Base-by-base conservation (phyloP, 2,888 invertebrate species). In the Sabatieria punctata region DNA sequence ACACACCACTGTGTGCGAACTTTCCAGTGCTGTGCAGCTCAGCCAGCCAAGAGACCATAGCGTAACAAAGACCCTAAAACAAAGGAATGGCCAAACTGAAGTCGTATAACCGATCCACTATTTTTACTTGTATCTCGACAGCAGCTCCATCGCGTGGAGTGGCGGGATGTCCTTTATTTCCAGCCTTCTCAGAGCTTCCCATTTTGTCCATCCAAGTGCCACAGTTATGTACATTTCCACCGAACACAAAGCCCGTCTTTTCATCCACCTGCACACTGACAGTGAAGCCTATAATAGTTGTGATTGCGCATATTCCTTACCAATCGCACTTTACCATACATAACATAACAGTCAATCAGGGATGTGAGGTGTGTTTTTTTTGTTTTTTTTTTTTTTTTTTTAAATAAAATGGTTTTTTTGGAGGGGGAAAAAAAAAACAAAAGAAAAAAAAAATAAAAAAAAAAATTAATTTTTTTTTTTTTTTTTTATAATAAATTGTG, bases 161-260 rank as follows among this genome's bases (percentile, higher is more conserved):
- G 40, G 89, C 88, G 11, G 97, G 97, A 56, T 78, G 76, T 15
- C 95, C 93, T 60, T 80, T 77, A 63, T 79, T 93, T 47, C 84
- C 85, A 15, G 91, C 86, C 62, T 77, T 77, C 47, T 82, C 82
- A 15, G 86, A 88, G 24, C 88, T 88, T 26, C 97, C 97, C 95
- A 97, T 97, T 74, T 97, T 97, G 70, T 97, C 95, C 95, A 97
- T 97, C 97, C 97, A 99, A 1, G 97, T 99, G 51, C 95, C 97
- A 69, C 91, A 93, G 70, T 99, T 97, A 65, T 77, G 77, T 51
- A 78, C 79, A 71, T 91, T 97, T 30, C 97, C 97, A 49, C 97
- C 97, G 70, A 79, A 85, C 23, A 91, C 82, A 58, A 70, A 69
- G n/a, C 69, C 95, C 35, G 89, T 91, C 48, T 82, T 80, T 52